Base-by-base conservation (phyloP, 2,113 vertebrate species). In the Dipodomys ordii region DNA sequence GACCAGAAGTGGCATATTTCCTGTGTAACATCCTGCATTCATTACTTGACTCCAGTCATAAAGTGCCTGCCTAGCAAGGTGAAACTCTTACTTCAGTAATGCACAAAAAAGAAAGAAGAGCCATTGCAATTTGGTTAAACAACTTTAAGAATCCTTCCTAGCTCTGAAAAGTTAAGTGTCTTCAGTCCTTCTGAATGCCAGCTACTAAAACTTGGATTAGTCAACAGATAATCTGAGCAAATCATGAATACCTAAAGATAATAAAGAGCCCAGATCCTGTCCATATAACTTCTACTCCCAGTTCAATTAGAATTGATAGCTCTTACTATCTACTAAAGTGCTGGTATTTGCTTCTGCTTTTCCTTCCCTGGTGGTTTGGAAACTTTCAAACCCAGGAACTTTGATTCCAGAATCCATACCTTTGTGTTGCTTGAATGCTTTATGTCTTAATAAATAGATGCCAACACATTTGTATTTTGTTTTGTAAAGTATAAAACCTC, bases 401-500 rank as follows among this genome's bases (percentile, higher is more conserved):
- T 35, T 65, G 53, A 64, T 46, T 85, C 68, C 32, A 81, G 32
- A 85, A 91, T 90, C 49, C 32, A 1, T 73, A 27, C n/a, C 85
- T 69, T 69, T 44, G 12, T 82, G 46, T 90, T 44, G 53, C 46
- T 88, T 78, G 46, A 81, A 44, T 82, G 46, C 60, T 81, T 88
- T 91, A 72, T 44, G 23, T 67, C 85, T 88, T 69, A 88, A 72
- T 74, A 83, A 64, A 57, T 32, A 83, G 23, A n/a, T 88, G 32
- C 82, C 62, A 62, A 69, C 49, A 94, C 10, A 11, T 19, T 78
- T 83, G 74, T 49, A 67, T 83, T 71, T 72, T 80, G 23, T 81
- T 83, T 94, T 90, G 13, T 87, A 90, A 35, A 74, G 65, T 19
- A n/a, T 85, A 79, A 79, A 73, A 11, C 28, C 82, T 69, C 76